These are phyloP conservation scores for Unio delphinus DNA, from an alignment of 2,888 invertebrate genomes.

Conservation along the genomic window DNA sequence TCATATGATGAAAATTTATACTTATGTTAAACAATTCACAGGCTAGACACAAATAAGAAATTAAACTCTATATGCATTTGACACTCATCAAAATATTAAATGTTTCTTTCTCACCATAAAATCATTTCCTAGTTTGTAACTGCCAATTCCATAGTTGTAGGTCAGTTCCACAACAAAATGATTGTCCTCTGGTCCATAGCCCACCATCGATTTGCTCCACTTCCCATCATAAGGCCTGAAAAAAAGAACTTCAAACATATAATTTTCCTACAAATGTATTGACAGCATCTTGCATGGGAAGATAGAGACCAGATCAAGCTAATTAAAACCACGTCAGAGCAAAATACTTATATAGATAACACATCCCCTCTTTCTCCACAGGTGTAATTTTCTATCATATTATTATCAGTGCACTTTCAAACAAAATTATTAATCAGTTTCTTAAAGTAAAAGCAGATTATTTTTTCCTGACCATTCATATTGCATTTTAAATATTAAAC, in stretches of 20 bases:
- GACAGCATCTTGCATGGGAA: not conserved
- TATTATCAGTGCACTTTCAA: no score
- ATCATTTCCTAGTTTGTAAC: constrained; percentile 92
- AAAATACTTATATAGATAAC: no score
- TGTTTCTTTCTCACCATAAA: constrained; percentile 75
- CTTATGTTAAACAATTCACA: no score
- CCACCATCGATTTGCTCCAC: constrained; percentile 99
- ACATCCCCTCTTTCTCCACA: no score
- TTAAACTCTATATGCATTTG: not conserved
- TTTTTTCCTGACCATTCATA: no score
- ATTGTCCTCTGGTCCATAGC: constrained; percentile 94
- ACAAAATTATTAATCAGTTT: no score
- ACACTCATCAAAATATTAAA: not conserved
- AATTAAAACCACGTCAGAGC: no score
- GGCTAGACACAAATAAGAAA: not conserved
- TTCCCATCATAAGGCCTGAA: constrained; percentile 94
- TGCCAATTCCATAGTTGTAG: constrained; percentile 94
- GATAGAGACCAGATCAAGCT: not conserved
- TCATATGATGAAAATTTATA: no score
- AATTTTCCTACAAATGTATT: not conserved
- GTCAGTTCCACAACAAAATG: constrained; percentile 97
- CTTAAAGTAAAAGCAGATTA: no score
- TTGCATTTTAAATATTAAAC: no score
- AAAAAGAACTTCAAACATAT: constrained; percentile 46
- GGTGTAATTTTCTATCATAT: no score